Percentiles rank a stretch among this genome's conserved stretches.
phyloP scores from a whole-genome alignment of 2,888 invertebrate species.

The Tholera decimalis region DNA sequence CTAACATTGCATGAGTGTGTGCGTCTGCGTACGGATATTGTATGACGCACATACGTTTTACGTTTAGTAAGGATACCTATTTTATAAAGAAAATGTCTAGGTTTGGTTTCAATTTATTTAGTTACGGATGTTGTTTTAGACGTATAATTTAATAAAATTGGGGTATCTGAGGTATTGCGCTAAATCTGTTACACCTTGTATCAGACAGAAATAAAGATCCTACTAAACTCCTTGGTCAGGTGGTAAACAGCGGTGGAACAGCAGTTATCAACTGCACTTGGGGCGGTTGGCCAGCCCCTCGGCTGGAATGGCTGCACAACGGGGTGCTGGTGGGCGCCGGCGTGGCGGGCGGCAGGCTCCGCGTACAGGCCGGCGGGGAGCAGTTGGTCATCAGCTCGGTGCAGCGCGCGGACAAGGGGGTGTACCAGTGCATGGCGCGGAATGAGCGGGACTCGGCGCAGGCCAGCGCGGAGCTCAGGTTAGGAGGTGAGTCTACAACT shows the following conservation, averaged over 20 bases:
- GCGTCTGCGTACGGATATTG: too few species aligned
- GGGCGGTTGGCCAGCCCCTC: constrained; percentile 94
- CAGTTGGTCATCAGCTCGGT: constrained; percentile 89
- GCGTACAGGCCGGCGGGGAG: constrained; percentile 80
- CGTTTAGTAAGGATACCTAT: too few species aligned
- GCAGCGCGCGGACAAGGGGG: constrained; percentile 95
- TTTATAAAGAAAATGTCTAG: too few species aligned
- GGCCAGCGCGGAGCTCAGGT: constrained; percentile 94
- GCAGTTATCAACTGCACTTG: constrained; percentile 97
- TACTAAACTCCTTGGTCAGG: constrained; percentile 82
- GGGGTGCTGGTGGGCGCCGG: constrained; percentile 92
- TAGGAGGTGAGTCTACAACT: constrained; percentile 92
- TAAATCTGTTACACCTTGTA: too few species aligned
- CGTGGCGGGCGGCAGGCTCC: constrained; percentile 82
- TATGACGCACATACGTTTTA: too few species aligned
- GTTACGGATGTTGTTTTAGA: too few species aligned
- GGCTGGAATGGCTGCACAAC: constrained; percentile 95
- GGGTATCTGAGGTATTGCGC: too few species aligned
- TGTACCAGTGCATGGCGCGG: constrained; percentile 97
- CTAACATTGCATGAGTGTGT: too few species aligned
- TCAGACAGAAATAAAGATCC: background rate
- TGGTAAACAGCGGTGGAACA: constrained; percentile 96
- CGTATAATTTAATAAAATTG: too few species aligned
- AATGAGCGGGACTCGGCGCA: constrained; percentile 95
- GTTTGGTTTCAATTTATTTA: too few species aligned